Base-by-base conservation (phyloP, 2,888 invertebrate species). In the Lymantria monacha region DNA sequence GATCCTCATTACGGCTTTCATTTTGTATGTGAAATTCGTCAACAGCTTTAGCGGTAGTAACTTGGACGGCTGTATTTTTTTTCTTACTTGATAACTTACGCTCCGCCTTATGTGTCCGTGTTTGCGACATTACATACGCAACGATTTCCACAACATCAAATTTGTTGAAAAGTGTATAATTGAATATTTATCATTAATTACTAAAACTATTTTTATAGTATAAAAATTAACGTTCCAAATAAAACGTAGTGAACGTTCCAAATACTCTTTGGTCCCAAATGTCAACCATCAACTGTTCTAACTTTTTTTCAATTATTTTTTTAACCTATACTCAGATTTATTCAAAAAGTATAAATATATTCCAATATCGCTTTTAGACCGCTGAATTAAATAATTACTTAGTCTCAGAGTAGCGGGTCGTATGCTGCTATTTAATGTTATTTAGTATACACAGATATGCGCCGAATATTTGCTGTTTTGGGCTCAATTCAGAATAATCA, bases 191-290 rank as follows among this genome's bases (percentile, higher is more conserved):
- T 54, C 52, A 41, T 59, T 63, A 69, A 72, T 40, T 36, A 69
- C 64, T 58, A 63, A 74, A 79, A 76, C 78, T 68, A 70, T 58
- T 44, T 53, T 13, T n/a, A n/a, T 22, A 22, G 5, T 74, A 69
- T 68, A 75, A 76, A 81, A 75, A 69, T 53, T 57, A 63, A 69
- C 55, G 67, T 76, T 41, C 76, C 70, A 72, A n/a, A n/a, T n/a
- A n/a, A n/a, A n/a, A n/a, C n/a, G n/a, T n/a, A n/a, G n/a, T n/a
- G n/a, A n/a, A n/a, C n/a, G n/a, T n/a, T n/a, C n/a, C n/a, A n/a
- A n/a, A n/a, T n/a, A n/a, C n/a, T n/a, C n/a, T n/a, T n/a, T n/a
- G n/a, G n/a, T n/a, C n/a, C n/a, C n/a, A n/a, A 71, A 70, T 51
- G 42, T 10, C 44, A 31, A 41, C 22, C 14, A 14, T 81, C 73